Conservation (phyloP, 2,888 invertebrate species). For the Chrysotoxum bicinctum region DNA sequence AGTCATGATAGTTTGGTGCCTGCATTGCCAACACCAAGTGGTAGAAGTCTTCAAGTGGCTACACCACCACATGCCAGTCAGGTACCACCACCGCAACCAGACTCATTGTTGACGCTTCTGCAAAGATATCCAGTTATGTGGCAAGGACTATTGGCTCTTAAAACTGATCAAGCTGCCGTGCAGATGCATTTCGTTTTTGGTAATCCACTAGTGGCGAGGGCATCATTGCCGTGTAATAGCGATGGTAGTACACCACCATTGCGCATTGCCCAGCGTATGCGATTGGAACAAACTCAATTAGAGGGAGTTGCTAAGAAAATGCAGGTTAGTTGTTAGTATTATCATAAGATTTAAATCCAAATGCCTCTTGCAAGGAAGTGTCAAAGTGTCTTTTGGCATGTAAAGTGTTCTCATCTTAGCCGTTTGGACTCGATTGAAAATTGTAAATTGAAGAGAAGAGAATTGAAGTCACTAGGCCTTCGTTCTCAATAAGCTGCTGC, state of each 20-base stretch:
- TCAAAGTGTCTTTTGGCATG: no score
- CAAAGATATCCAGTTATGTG: slow-evolving; percentile 98
- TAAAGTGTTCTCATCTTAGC: no score
- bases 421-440: no score
- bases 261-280: slow-evolving; percentile 98
- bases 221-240: slow-evolving; percentile 92
- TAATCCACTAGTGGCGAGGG: slow-evolving; percentile 93
- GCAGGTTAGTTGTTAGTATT: slow-evolving; percentile 86
- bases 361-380: no score
- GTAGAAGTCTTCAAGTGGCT: slow-evolving; percentile 78
- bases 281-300: slow-evolving; percentile 96
- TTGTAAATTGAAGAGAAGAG: no score
- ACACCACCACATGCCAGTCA: slow-evolving; percentile 88
- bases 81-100: slow-evolving; percentile 91
- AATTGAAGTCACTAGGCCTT: no score
- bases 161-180: slow-evolving; percentile 98
- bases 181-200: slow-evolving; percentile 99
- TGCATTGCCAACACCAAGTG: slow-evolving; percentile 75
- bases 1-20: slow-evolving; percentile 77
- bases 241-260: slow-evolving; percentile 93
- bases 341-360: neutral
- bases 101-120: slow-evolving; percentile 90
- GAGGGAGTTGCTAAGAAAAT: slow-evolving; percentile 98
- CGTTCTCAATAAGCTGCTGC: no score
- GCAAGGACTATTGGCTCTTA: slow-evolving; percentile 96